Conservation (phyloP, 2,113 vertebrate genomes). For the Sinocyclocheilus anshuiensis region DNA sequence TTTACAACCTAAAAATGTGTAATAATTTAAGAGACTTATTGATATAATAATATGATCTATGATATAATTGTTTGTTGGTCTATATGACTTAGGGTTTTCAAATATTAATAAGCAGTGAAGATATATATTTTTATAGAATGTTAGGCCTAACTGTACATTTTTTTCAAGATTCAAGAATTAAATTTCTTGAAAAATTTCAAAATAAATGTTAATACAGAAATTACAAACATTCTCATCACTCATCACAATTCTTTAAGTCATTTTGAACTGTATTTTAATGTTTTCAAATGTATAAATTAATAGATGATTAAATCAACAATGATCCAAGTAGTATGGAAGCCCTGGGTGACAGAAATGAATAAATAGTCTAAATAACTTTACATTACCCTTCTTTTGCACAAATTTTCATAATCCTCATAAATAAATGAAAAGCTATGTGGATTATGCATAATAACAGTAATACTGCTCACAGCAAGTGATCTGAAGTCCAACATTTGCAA, state of each 20-base stretch:
- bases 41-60: background rate
- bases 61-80: background rate
- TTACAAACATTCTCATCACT: background rate
- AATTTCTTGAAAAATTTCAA: background rate
- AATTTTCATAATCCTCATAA: background rate
- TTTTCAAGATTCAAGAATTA: background rate
- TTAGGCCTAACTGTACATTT: background rate
- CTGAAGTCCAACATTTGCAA: background rate
- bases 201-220: background rate
- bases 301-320: background rate
- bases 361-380: conserved; percentile 1
- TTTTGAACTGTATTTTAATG: background rate
- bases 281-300: background rate
- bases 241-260: background rate
- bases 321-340: background rate
- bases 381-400: background rate
- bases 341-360: background rate
- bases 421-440: background rate
- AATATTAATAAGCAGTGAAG: background rate
- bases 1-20: background rate
- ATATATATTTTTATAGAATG: background rate
- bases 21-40: background rate
- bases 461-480: background rate
- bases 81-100: background rate
- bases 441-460: background rate